Evolutionary conservation across 2,113 vertebrate species (phyloP), one percentile per base, ranked within the genome.

Genomic region (Ginglymostoma cirratum): DNA sequence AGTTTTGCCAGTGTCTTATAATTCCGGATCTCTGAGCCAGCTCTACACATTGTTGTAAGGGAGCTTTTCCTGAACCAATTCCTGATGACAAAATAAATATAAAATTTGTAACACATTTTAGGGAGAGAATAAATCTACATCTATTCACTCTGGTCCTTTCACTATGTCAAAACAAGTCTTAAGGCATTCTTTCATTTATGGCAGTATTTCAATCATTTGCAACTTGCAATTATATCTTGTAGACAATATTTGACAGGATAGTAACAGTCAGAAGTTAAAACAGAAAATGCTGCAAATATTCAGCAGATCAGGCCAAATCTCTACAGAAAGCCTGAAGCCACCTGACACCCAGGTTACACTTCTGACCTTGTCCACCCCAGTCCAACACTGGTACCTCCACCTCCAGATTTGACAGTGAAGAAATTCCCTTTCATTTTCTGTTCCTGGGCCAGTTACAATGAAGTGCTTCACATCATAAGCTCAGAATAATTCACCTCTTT

Each of bases 1-100:
- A 99, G 96, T 96, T 98, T 66, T 98, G 97, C 99, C 99, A 99
- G 96, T 98, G 98, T 97, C 98, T 99, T 38, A 98, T 97, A 85
- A 99, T 98, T 0, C 98, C 98, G 0, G 98, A 98, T 70, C 99
- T 97, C 97, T 98, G 98, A 0, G 99, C 99, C 97, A 99, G 97
- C 96, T 99, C 98, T 52, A 99, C 96, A 45, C 99, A 99, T 96
- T 99, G 99, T 19, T 98, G 98, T 96, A 99, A 97, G 0, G 98
- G 97, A 0, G 98, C 99, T 24, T 98, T 98, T 94, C 99, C 99
- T 0, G 98, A 99, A 66, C 99, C 99, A 0, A 99, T 99, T 61
- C 99, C 99, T 99, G 89, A 17, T 80, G 42, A 52, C 66, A 94
- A 27, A 72, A 95, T 72, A 95, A 52, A 95, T 48, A 10, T 27